Conservation (phyloP, 1,140 invertebrate genomes). For the Akabosia matsudoensis region DNA sequence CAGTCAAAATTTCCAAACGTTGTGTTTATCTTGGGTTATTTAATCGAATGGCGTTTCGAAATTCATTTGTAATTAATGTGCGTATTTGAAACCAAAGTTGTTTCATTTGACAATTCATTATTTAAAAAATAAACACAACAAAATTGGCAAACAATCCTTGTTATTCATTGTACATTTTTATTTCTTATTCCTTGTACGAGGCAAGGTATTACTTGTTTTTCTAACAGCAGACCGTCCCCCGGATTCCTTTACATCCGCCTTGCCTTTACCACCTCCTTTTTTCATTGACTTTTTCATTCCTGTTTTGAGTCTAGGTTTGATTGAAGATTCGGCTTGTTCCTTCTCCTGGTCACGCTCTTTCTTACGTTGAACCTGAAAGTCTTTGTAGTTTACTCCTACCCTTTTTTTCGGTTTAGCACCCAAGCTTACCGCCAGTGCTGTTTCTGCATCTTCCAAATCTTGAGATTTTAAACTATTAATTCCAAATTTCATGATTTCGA, state of each 20-base stretch:
- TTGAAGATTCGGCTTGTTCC: slow-evolving; percentile 8
- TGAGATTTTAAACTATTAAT: slow-evolving; percentile 45
- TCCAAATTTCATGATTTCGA: slow-evolving; percentile 49
- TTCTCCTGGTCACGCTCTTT: slow-evolving; percentile 19
- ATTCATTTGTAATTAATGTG: too few relatives aligned
- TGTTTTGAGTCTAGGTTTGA: not conserved
- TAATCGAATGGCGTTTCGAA: too few relatives aligned
- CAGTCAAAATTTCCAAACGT: too few relatives aligned
- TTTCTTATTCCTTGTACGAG: not conserved
- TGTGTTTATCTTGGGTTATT: too few relatives aligned
- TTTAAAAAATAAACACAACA: not conserved
- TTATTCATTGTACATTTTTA: not conserved
- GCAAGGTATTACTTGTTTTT: not conserved
- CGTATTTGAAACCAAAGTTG: too few relatives aligned
- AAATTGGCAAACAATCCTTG: not conserved
- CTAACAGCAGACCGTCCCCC: not conserved
- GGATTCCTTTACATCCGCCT: not conserved
- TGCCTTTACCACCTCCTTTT: not conserved
- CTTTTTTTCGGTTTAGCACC: slow-evolving; percentile 47
- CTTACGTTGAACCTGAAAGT: slow-evolving; percentile 34
- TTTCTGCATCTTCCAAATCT: slow-evolving; percentile 46
- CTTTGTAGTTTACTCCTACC: slow-evolving; percentile 45
- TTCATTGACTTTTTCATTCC: not conserved
- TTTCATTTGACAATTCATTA: slow-evolving; percentile 3
- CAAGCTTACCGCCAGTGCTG: slow-evolving; percentile 48